Evolutionary conservation across 1,140 invertebrate genomes (phyloP).

Genomic region (Archegozetes longisetosus): DNA sequence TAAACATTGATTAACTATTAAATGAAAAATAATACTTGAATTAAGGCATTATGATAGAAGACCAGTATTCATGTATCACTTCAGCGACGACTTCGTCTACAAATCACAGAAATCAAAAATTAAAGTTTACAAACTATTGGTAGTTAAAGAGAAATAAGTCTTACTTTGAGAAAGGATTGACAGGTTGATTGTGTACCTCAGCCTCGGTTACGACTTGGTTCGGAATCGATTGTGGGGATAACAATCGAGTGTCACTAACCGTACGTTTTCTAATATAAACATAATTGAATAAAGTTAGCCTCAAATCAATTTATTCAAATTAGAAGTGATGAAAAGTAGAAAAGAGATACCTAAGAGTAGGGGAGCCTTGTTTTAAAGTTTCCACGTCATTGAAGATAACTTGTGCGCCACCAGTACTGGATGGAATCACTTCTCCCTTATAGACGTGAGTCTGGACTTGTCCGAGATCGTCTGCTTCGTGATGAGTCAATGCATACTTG

Average conservation of each 20-base stretch:
- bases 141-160: neutral
- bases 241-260: neutral
- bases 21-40: no score
- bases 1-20: no score
- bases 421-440: constrained; percentile 85
- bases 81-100: neutral
- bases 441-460: constrained; percentile 81
- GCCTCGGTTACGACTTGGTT: neutral
- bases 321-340: neutral
- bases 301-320: no score
- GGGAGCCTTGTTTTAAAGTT: constrained; percentile 65
- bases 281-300: neutral
- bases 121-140: neutral
- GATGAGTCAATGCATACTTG: constrained; percentile 79
- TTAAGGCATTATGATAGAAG: no score
- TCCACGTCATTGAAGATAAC: constrained; percentile 93
- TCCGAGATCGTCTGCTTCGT: constrained; percentile 74
- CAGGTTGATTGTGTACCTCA: neutral
- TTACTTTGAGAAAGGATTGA: neutral
- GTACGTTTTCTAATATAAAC: neutral
- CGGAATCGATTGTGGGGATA: neutral
- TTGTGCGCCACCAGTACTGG: constrained; percentile 77
- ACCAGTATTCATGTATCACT: no score
- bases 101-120: neutral
- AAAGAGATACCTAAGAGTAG: constrained; percentile 28